A percentile compares a stretch with the other conserved stretches of the same genome.
Conservation (phyloP, 2,888 invertebrate species). For the Tachina fera region DNA sequence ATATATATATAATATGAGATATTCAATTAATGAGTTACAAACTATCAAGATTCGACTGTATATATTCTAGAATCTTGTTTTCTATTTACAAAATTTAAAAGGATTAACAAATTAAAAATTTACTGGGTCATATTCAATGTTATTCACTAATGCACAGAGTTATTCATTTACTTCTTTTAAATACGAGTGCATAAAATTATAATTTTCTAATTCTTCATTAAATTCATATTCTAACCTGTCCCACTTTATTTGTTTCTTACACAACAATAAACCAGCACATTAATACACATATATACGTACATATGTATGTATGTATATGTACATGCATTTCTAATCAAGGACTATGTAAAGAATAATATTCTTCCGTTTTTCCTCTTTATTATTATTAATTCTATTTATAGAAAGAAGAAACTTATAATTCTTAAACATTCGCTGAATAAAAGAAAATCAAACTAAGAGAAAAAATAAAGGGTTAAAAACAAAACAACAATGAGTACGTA, state of each 20-base stretch:
- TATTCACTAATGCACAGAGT: neutral
- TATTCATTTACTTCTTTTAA: too few species aligned
- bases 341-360: constrained; percentile 32
- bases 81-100: too few species aligned
- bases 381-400: constrained; percentile 37
- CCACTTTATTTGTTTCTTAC: constrained; percentile 24
- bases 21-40: too few species aligned
- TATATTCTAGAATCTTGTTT: too few species aligned
- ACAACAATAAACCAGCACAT: constrained; percentile 16
- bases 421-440: constrained; percentile 29
- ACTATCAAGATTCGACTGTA: too few species aligned
- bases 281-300: too few species aligned
- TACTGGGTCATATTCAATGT: too few species aligned
- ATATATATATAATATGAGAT: too few species aligned
- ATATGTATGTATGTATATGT: too few species aligned
- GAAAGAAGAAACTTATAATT: constrained; percentile 44
- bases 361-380: constrained; percentile 36
- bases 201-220: neutral
- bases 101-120: too few species aligned
- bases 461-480: constrained; percentile 12
- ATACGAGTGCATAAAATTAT: neutral
- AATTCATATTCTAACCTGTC: constrained; percentile 26
- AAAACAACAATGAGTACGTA: constrained; percentile 2
- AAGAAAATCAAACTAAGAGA: constrained; percentile 11
- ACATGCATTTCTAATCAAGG: constrained; percentile 37